Conservation (phyloP, 2,797 vertebrate genomes). For the Notoglanidium macrostoma region DNA sequence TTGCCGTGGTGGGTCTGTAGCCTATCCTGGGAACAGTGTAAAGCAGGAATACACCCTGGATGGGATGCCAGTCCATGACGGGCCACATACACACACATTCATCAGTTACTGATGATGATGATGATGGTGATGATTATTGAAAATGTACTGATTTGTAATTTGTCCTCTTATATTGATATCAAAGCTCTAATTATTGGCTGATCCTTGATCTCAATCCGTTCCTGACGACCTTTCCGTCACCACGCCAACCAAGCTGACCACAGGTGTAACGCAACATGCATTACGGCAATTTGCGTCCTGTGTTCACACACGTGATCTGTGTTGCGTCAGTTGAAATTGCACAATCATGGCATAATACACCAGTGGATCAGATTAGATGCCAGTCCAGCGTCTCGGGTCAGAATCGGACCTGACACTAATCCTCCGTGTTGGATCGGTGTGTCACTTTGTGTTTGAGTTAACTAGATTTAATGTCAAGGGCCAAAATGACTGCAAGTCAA, state of each 20-base stretch:
- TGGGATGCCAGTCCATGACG: too few relatives aligned
- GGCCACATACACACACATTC: neutral
- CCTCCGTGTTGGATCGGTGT: neutral
- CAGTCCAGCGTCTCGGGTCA: neutral
- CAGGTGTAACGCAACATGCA: constrained; percentile 2
- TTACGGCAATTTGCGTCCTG: neutral
- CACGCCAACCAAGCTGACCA: constrained; percentile 3
- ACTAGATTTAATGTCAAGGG: neutral
- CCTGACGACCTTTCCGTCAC: neutral
- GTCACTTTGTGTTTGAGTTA: neutral
- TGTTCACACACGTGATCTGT: neutral
- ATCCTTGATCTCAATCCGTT: neutral
- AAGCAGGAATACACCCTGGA: too few relatives aligned
- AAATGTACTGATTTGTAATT: neutral
- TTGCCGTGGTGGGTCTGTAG: neutral
- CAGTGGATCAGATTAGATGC: neutral
- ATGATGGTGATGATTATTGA: neutral
- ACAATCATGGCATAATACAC: neutral
- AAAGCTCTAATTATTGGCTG: neutral
- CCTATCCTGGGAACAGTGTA: too few relatives aligned
- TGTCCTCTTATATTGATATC: neutral
- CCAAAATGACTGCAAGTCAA: neutral
- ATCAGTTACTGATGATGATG: neutral
- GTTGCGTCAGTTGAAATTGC: neutral
- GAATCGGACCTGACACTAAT: neutral